phyloP scores from a whole-genome alignment of 2,888 invertebrate species.

The Drosophila birchii region DNA sequence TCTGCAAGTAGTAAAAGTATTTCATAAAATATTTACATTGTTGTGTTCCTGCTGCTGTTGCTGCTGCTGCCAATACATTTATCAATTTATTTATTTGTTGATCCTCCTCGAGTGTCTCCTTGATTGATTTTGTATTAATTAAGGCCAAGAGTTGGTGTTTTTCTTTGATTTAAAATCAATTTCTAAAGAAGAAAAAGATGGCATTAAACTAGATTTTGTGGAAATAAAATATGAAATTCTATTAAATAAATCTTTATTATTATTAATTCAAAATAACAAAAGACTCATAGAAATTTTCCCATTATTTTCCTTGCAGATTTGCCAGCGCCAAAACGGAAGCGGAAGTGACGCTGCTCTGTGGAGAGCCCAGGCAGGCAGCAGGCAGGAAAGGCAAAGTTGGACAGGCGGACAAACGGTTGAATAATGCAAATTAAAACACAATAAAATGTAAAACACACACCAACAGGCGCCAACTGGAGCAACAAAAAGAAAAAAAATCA shows the following conservation, averaged over 20 bases:
- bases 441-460: constrained; percentile 74
- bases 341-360: constrained; percentile 50
- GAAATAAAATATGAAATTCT: neutral
- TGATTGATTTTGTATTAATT: constrained; percentile 39
- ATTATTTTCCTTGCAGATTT: constrained; percentile 37
- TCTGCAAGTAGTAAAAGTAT: constrained; percentile 38
- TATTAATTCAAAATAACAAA: neutral
- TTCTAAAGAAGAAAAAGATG: neutral
- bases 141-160: constrained; percentile 3
- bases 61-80: constrained; percentile 15
- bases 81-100: constrained; percentile 29
- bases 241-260: neutral
- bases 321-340: constrained; percentile 51
- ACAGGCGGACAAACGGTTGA: constrained; percentile 56
- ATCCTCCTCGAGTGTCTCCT: neutral
- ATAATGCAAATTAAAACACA: constrained; percentile 78
- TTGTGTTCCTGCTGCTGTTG: constrained; percentile 15
- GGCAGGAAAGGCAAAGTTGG: neutral
- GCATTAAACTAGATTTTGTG: too few species aligned
- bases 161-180: neutral
- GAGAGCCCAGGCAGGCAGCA: constrained; percentile 7
- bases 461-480: constrained; percentile 34
- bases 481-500: neutral
- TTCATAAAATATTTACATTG: constrained; percentile 52
- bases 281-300: constrained; percentile 1